Evolutionary conservation across 2,797 vertebrate species (phyloP).

Genomic region (Pseudotriccus pelzelni): DNA sequence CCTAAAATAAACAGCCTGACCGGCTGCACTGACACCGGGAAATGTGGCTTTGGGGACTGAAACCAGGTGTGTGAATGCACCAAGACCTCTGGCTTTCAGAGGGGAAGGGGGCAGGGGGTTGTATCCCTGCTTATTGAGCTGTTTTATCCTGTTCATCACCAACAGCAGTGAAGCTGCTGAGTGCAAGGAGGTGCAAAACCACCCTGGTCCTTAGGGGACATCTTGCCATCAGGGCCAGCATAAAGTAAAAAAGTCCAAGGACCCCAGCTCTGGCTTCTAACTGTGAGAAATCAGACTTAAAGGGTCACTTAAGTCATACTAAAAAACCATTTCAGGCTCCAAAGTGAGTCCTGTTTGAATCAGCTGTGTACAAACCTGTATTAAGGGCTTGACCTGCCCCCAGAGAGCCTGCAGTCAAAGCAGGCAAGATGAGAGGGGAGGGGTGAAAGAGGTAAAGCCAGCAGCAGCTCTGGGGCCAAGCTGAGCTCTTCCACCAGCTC

Average conservation of each 20-base stretch:
- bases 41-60: constrained; percentile 40
- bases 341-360: not conserved
- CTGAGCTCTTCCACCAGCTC: not conserved
- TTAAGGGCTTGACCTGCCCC: not conserved
- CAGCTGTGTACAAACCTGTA: not conserved
- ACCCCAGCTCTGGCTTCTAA: not conserved
- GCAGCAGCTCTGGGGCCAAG: not conserved
- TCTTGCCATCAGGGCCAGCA: not conserved
- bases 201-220: not conserved
- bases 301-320: not conserved
- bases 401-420: not conserved
- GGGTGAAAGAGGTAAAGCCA: not conserved
- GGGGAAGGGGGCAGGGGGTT: not conserved
- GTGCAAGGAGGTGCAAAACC: not conserved
- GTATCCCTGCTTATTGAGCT: not conserved
- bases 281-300: not conserved
- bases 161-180: not conserved
- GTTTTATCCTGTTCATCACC: not conserved
- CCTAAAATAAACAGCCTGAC: constrained; percentile 71
- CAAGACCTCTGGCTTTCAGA: not conserved
- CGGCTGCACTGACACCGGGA: not conserved
- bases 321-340: not conserved
- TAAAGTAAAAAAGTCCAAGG: not conserved
- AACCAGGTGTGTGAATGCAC: constrained; percentile 40
- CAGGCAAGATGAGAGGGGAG: not conserved